These are phyloP conservation scores for Cybosia mesomella DNA, from an alignment of 2,888 invertebrate genomes.

Conservation along the genomic window DNA sequence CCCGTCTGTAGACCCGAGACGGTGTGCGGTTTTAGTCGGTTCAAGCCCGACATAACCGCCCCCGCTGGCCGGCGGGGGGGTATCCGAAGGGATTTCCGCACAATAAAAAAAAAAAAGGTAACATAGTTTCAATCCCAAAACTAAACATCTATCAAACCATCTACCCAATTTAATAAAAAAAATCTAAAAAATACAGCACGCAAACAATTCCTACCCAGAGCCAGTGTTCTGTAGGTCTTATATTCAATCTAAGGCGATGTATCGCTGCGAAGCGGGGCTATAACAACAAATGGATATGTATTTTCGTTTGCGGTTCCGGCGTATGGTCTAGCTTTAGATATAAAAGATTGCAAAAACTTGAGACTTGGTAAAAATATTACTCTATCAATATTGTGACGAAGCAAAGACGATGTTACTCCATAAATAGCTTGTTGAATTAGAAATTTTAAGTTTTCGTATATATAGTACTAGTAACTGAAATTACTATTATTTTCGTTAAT, in stretches of 20 bases:
- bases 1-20: too few species aligned
- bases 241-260: constrained; percentile 32
- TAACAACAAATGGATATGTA: constrained; percentile 37
- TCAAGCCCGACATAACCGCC: too few species aligned
- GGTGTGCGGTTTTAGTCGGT: too few species aligned
- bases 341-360: constrained; percentile 14
- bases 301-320: constrained; percentile 29
- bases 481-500: too few species aligned
- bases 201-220: constrained; percentile 10
- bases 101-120: too few species aligned
- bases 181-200: neutral
- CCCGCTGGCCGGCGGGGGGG: too few species aligned
- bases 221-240: constrained; percentile 12
- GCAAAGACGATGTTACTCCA: neutral
- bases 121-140: too few species aligned
- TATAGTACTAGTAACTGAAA: too few species aligned
- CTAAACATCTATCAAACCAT: neutral
- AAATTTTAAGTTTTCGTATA: neutral
- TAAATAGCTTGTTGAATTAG: neutral
- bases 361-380: constrained; percentile 26
- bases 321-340: constrained; percentile 26
- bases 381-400: neutral
- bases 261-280: constrained; percentile 29
- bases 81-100: too few species aligned
- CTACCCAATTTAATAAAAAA: neutral